Evolutionary conservation across 2,888 invertebrate species (phyloP).

Genomic region (Meiosimyza platycephala): DNA sequence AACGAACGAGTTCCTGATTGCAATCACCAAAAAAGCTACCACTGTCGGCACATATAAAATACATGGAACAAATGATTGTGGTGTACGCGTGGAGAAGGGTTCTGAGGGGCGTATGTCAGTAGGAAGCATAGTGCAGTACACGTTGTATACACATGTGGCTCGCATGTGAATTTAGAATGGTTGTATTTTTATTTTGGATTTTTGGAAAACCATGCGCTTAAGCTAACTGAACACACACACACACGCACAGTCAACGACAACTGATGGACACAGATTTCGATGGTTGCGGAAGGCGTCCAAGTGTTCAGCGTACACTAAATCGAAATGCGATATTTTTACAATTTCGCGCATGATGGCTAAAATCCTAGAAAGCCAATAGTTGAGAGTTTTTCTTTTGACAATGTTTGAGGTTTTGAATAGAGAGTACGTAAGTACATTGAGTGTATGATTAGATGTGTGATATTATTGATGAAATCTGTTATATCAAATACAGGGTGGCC

Average conservation of each 20-base stretch:
- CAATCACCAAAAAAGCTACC: slow-evolving; percentile 46
- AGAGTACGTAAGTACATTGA: slow-evolving; percentile 8
- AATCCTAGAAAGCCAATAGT: slow-evolving; percentile 51
- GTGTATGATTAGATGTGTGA: slow-evolving; percentile 9
- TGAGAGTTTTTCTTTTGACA: slow-evolving; percentile 47
- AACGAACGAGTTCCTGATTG: slow-evolving; percentile 40
- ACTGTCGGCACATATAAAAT: slow-evolving; percentile 9
- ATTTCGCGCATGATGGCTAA: slow-evolving; percentile 61
- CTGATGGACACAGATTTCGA: neutral
- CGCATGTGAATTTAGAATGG: neutral
- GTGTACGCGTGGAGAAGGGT: neutral
- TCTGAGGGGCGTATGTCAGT: neutral
- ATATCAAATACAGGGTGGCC: too few species aligned
- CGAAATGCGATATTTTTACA: slow-evolving; percentile 52
- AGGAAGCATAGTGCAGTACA: too few species aligned
- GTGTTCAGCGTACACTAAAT: slow-evolving; percentile 7
- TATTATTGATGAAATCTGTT: neutral
- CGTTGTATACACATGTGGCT: neutral
- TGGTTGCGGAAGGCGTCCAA: neutral
- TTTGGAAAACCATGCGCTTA: slow-evolving; percentile 22
- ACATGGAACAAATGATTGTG: too few species aligned
- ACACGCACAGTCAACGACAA: neutral
- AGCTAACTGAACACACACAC: neutral
- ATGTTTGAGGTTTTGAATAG: slow-evolving; percentile 40
- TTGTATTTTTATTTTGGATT: slow-evolving; percentile 20